Evolutionary conservation across 2,797 vertebrate genomes (phyloP).

Genomic region (Dryobates pubescens): DNA sequence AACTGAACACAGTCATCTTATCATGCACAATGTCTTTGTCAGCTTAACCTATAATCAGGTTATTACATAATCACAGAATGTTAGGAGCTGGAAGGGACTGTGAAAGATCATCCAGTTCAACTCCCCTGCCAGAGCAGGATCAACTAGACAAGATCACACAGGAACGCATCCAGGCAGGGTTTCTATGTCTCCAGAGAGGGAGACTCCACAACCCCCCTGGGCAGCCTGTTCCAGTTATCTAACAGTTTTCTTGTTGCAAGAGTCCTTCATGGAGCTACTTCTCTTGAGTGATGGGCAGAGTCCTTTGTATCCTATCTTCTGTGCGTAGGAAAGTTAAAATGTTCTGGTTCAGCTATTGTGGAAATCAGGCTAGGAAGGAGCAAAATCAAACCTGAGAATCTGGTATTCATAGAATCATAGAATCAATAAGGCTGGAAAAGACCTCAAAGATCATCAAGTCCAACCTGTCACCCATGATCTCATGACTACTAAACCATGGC

Average conservation of each 20-base stretch:
- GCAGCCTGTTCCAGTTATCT: background rate
- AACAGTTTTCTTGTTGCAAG: background rate
- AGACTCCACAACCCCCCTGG: too few relatives aligned
- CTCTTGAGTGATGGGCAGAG: background rate
- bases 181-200: too few relatives aligned
- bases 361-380: background rate
- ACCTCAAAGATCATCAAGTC: too few relatives aligned
- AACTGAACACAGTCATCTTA: background rate
- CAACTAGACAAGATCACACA: too few relatives aligned
- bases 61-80: too few relatives aligned
- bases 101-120: too few relatives aligned
- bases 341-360: background rate
- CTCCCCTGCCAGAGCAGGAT: too few relatives aligned
- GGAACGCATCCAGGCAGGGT: too few relatives aligned
- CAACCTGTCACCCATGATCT: too few relatives aligned
- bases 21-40: background rate
- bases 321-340: background rate
- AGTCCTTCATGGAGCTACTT: background rate
- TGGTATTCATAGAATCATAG: background rate
- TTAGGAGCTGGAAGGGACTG: too few relatives aligned
- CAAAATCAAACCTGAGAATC: background rate
- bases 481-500: too few relatives aligned
- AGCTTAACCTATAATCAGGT: background rate
- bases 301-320: background rate
- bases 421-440: too few relatives aligned